Evolutionary conservation across 2,888 invertebrate species (phyloP), one percentile per base, ranked within the genome.

Genomic region (Drosophila melanosoma): DNA sequence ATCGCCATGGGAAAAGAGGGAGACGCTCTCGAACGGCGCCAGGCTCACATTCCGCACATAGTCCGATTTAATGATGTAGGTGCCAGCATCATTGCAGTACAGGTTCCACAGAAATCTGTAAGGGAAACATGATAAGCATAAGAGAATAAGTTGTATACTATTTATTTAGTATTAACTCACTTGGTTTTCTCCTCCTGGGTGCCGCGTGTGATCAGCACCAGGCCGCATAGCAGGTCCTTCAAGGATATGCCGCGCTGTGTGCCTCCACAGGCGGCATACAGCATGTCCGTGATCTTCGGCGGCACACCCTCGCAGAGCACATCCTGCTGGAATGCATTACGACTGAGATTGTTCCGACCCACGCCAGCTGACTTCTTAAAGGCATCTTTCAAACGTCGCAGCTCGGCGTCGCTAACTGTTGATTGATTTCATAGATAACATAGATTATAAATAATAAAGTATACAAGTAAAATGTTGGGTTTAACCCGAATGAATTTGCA

Each of bases 281-380:
- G 94, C 94, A 96, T 95, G 94, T 98, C 97, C 1, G 97, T 97
- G 54, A 98, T 95, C 81, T 96, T 95, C 60, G 94, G 92, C 4
- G 98, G 98, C 29, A 98, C 97, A 60, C 97, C 96, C 92, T 98
- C 97, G 84, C 97, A 97, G 69, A 98, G 94, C 61, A 98, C 97
- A 93, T 98, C 97, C 91, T 96, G 95, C 64, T 96, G 95, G 93
- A 98, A 98, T 51, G 96, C 95, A 90, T 95, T 95, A 88, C 96
- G 95, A 88, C 96, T 96, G 91, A 97, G 94, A 83, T 95, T 94
- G 83, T 94, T 94, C 67, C 95, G 94, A 32, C 95, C 95, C 71
- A 95, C 94, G 72, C 96, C 96, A 64, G 97, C 96, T 83, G 96
- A 95, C 91, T 97, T 95, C 92, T 97, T 97, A 93, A 97, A 98